Evolutionary conservation across 2,797 vertebrate species (phyloP), one percentile per base, ranked within the genome.

Genomic region (Rhinophrynus dorsalis): DNA sequence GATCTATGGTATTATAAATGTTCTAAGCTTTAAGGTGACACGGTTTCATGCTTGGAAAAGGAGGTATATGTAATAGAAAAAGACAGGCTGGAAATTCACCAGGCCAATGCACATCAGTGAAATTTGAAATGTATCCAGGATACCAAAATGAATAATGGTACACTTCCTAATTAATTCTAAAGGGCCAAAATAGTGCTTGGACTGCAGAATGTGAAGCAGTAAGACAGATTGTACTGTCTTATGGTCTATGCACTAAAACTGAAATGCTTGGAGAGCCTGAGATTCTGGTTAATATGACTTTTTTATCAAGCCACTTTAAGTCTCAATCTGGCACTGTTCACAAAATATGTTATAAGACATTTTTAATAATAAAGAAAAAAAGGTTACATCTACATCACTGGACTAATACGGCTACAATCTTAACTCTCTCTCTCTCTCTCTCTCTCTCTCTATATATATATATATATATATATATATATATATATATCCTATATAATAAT

Each of bases 191-290:
- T 24, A 21, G 45, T 26, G 20, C 45, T 48, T 48, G 45, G 24
- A 48, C 45, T 48, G 45, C 21, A 48, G 45, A 24, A 48, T 48
- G 6, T 35, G 20, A 23, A 48, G 45, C 45, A 23, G 10, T 3
- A 48, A 48, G 45, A 48, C 45, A 48, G 45, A 48, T 48, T 48
- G 45, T 48, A 24, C 45, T 23, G 10, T 23, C 45, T 48, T 48
- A 48, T 48, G 23, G 21, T 48, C 45, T 48, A 48, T 48, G 45
- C 45, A 48, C 45, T 48, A 48, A 48, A 48, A 48, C 24, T 20
- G 9, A 48, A 48, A 48, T 48, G 45, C 45, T 23, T 11, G 10
- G 45, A 24, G 21, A 48, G 45, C 17, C 10, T 48, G 45, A 23
- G 7, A 48, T 11, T 13, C 45, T 48, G 45, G 45, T 48, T 48